Base-by-base conservation (phyloP, 35 echinoderm and acorn worm species). In the Patiria miniata region DNA sequence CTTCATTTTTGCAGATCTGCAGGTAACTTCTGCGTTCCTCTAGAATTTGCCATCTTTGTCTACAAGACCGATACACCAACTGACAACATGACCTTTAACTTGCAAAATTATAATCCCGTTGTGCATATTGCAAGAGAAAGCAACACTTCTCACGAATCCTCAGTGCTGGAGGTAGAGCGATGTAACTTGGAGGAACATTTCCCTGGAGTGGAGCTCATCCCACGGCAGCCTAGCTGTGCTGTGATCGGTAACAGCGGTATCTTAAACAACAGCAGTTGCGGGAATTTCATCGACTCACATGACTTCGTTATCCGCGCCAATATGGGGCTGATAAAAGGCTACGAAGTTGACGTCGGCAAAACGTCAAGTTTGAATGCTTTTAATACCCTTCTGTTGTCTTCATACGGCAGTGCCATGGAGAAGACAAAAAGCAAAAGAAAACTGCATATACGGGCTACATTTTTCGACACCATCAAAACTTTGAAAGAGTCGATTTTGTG, bases 181-280 rank as follows among this genome's bases (percentile, higher is more conserved):
- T 69, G 61, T 23, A 30, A 29, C 12, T 30, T 69, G 61, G 61
- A 69, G 61, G 61, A 69, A 30, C 61, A 69, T 23, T 69, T 30
- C 61, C 61, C 61, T 23, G 61, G 61, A 2, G 5, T 69, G 23
- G 61, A 69, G 61, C 0, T 69, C 22, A 69, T 69, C 33, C 61
- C 85, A 78, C 56, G 39, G 37, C 61, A 87, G 40, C 10, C 5
- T 8, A 59, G 38, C 30, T 88, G 86, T 29, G 86, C 86, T 8
- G 73, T 88, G 17, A 39, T 88, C 36, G 86, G 86, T 58, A 88
- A 81, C 40, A 88, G 86, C 39, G 86, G 86, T 30, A 80, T 88
- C 36, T 37, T 88, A 17, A 37, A 81, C 21, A 81, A 88, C 51
- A 88, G 86, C 28, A 40, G 36, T 14, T 88, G 86, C 39, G 86